Evolutionary conservation across 2,888 invertebrate species (phyloP), one percentile per base, ranked within the genome.

Genomic region (Nineta flava): DNA sequence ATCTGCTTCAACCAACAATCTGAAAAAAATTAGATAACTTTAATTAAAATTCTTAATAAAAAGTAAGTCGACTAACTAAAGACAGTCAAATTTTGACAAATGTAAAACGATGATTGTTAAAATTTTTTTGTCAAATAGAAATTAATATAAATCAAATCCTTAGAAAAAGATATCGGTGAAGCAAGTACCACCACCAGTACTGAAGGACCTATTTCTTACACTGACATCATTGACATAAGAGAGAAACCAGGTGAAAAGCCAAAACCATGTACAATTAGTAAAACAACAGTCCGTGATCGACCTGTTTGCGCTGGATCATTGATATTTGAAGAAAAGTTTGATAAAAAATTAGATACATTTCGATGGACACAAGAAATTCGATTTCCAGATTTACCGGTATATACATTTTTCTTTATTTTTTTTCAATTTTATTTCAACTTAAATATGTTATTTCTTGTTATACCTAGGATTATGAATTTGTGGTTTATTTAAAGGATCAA

Each of bases 301-400:
- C 49, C 42, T 17, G 50, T 57, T 9, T 81, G 81, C 57, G 64
- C 68, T 16, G 77, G 76, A 0, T 72, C 76, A 55, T 59, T 80
- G 31, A 65, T 86, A 26, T 83, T 84, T 53, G 68, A 76, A 52
- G 81, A 81, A 17, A 69, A 75, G 46, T 82, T 82, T 56, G 68
- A 72, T 49, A 57, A 68, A 6, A 62, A 44, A n/a, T 26, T 69
- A 1, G 69, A 72, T 51, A 66, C 69, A 1, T 67, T 67, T 12
- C 64, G 68, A 19, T 81, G 77, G 79, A 71, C 66, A 9, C 67
- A 71, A 12, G 72, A 77, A 56, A 70, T 75, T 51, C 72, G 69
- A 58, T 77, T 80, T 59, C 70, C 76, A n/a, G 72, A 70, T 1
- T 71, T 70, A 52, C 83, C 83, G 50, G 82, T 81, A 64, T 69